Percentiles rank a stretch among this genome's conserved stretches.
These are phyloP conservation scores for Protomyctophum bolini DNA, from an alignment of 2,113 vertebrate species.

Conservation along the genomic window DNA sequence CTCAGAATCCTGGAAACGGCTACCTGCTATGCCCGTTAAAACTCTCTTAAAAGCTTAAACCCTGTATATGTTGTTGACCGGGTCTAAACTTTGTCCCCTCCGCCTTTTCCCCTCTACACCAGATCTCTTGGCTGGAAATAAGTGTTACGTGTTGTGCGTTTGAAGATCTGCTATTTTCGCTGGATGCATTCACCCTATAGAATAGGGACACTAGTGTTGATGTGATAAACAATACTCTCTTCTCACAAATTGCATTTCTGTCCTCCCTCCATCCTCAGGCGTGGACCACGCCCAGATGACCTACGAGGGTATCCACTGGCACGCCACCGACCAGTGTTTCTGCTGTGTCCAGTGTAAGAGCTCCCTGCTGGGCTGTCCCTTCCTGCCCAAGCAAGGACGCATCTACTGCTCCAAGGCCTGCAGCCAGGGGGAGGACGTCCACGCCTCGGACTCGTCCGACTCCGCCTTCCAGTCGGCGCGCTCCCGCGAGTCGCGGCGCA, in stretches of 20 bases:
- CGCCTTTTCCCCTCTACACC: too few relatives aligned
- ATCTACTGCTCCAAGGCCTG: constrained; percentile 96
- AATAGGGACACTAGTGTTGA: not conserved
- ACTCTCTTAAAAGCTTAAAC: too few relatives aligned
- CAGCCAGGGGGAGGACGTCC: constrained; percentile 90
- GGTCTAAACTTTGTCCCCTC: too few relatives aligned
- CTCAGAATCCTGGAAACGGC: too few relatives aligned
- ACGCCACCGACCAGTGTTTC: constrained; percentile 93
- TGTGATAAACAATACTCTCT: not conserved
- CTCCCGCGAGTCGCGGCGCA: constrained; percentile 89
- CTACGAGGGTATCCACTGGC: constrained; percentile 95
- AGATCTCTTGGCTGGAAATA: too few relatives aligned
- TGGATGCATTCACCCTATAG: not conserved
- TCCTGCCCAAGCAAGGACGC: constrained; percentile 92
- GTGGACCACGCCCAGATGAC: constrained; percentile 98
- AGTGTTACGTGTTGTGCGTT: too few relatives aligned
- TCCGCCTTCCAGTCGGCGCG: constrained; percentile 94
- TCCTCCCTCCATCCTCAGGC: constrained; percentile 68
- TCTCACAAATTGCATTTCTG: not conserved
- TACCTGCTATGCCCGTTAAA: too few relatives aligned
- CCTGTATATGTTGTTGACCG: too few relatives aligned
- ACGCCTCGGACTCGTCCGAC: constrained; percentile 91
- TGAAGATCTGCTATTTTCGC: not conserved
- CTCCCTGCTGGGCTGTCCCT: constrained; percentile 92
- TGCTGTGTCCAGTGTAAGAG: constrained; percentile 93